These are phyloP conservation scores for Mamestra brassicae DNA, from an alignment of 2,888 invertebrate species.

Conservation along the genomic window DNA sequence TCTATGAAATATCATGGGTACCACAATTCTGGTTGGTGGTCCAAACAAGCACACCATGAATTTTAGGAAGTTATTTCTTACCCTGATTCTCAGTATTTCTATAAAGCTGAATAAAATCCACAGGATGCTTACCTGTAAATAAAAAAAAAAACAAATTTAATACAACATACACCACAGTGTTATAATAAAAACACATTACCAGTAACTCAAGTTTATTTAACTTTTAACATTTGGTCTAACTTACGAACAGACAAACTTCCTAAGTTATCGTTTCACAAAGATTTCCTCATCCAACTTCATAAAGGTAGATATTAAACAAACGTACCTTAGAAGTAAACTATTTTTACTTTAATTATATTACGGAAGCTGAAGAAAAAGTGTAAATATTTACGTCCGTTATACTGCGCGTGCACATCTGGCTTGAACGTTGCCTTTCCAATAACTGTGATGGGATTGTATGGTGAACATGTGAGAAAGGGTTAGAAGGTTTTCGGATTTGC, in stretches of 20 bases:
- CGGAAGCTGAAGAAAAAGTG: constrained; percentile 82
- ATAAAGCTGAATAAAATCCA: background rate
- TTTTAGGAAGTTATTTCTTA: background rate
- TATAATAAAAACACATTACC: constrained; percentile 41
- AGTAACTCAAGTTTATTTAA: constrained; percentile 43
- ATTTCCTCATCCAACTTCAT: constrained; percentile 53
- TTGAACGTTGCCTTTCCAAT: constrained; percentile 66
- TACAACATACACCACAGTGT: constrained; percentile 10
- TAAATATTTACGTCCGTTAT: constrained; percentile 84
- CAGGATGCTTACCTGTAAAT: constrained; percentile 38
- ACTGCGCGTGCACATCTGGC: constrained; percentile 69
- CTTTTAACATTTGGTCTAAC: constrained; percentile 12
- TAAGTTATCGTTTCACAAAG: constrained; percentile 11
- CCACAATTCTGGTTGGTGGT: too few relatives aligned
- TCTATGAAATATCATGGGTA: too few relatives aligned
- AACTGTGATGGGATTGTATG: constrained; percentile 57
- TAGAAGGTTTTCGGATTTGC: background rate
- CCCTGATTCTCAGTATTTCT: background rate
- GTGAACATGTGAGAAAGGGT: constrained; percentile 48
- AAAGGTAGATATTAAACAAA: constrained; percentile 59
- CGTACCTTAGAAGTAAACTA: constrained; percentile 67
- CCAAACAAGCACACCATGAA: too few relatives aligned
- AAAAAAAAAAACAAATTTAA: background rate
- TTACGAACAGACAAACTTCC: background rate
- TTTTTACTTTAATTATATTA: constrained; percentile 73